Base-by-base conservation (phyloP, 2,113 vertebrate genomes). In the Otolemur garnettii region DNA sequence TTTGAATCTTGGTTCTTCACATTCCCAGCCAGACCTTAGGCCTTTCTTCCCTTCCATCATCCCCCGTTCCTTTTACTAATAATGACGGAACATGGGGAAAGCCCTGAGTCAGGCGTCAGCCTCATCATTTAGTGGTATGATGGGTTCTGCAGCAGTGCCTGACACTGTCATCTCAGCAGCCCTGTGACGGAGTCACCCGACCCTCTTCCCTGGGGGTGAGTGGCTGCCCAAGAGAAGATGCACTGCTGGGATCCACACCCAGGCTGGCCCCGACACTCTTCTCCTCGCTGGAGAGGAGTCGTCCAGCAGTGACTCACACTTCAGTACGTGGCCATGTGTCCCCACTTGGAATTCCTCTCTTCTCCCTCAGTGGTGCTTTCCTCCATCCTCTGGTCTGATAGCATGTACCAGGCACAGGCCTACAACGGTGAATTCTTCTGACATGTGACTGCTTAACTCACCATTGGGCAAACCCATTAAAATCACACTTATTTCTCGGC, bases 61-160 rank as follows among this genome's bases (percentile, higher is more conserved):
- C 35, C 7, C 10, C 35, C 0, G 0, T 42, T 18, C 4, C 1
- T 69, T 3, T 4, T 0, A 8, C 4, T 22, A 13, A 26, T 7
- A 60, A n/a, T 7, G 14, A 12, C 0, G 0, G 19, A 5, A 24
- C 7, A 2, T 2, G 4, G 0, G 17, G 30, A 13, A 14, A 13
- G 45, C 24, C 35, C 28, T 50, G 3, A 0, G 2, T 1, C 0
- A 35, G 45, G 30, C 18, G 17, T 11, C 10, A 35, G 30, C 18
- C 28, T 26, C 50, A 4, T 6, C 2, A 0, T 19, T 35, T 3
- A 0, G 7, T 3, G 30, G 55, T 45, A 7, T 62, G 12, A 7
- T 14, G 24, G 18, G 33, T 38, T 33, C 79, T 45, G 22, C 10
- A 12, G 33, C 1, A 13, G 4, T 8, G 28, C 50, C 62, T 53